Conservation (phyloP, 2,113 vertebrate species). For the Dissostichus mawsoni region DNA sequence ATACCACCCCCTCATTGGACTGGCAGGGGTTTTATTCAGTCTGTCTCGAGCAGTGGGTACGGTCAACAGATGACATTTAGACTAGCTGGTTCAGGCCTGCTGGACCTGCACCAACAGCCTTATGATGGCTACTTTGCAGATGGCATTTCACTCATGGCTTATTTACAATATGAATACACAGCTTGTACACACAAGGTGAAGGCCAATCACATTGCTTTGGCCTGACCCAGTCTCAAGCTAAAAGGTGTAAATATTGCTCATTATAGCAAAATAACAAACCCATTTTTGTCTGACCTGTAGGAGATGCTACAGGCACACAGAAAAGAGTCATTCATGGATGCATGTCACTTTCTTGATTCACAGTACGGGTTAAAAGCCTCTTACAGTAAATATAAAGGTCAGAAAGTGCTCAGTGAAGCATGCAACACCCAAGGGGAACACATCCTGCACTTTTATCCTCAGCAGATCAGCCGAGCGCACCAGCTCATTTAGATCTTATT, state of each 20-base stretch:
- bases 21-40: constrained; percentile 60
- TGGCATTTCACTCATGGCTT: constrained; percentile 78
- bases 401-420: constrained; percentile 41
- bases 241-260: constrained; percentile 26
- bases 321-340: background rate
- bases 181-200: constrained; percentile 61
- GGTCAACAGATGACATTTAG: constrained; percentile 78
- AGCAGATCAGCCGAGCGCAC: constrained; percentile 37
- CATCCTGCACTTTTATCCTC: constrained; percentile 28
- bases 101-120: constrained; percentile 63
- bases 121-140: constrained; percentile 78
- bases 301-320: background rate
- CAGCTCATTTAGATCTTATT: constrained; percentile 63
- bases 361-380: constrained; percentile 19
- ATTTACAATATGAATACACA: constrained; percentile 75
- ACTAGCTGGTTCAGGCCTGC: constrained; percentile 46
- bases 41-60: constrained; percentile 36
- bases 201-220: constrained; percentile 53
- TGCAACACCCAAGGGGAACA: constrained; percentile 26
- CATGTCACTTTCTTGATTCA: constrained; percentile 37
- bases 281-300: constrained; percentile 5
- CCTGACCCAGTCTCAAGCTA: constrained; percentile 30
- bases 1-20: constrained; percentile 68
- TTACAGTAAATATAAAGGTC: constrained; percentile 54
- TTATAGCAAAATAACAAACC: constrained; percentile 32